Evolutionary conservation across 2,888 invertebrate genomes (phyloP).

Genomic region (Thecocarcelia acutangulata): DNA sequence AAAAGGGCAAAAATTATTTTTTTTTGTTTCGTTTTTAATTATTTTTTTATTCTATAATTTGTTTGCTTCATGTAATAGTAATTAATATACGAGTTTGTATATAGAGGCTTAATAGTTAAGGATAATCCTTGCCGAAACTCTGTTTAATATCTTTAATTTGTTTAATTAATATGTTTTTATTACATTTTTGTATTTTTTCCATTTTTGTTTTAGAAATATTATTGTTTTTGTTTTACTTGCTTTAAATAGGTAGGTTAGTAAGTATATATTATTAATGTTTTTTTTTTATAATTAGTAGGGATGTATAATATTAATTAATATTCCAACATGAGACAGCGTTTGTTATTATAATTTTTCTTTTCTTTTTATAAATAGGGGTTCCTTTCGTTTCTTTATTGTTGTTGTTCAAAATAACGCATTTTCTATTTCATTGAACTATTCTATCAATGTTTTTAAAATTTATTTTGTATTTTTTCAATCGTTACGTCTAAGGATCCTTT

Average conservation of each 20-base stretch:
- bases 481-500: conserved; percentile 23
- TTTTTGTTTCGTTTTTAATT: conserved; percentile 37
- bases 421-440: conserved; percentile 3
- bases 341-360: conserved; percentile 35
- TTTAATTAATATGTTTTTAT: conserved; percentile 33
- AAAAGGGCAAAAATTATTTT: conserved; percentile 58
- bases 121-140: conserved; percentile 68
- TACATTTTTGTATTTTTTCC: conserved; percentile 52
- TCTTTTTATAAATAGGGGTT: conserved; percentile 70
- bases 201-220: conserved; percentile 71
- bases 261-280: conserved; percentile 69
- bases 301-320: conserved; percentile 71
- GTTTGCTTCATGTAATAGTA: conserved; percentile 51
- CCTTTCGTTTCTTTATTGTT: conserved; percentile 38
- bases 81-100: conserved; percentile 64
- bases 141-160: conserved; percentile 66
- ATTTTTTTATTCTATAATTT: conserved; percentile 48
- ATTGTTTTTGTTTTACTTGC: conserved; percentile 68
- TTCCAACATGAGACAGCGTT: conserved; percentile 76
- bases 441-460: conserved; percentile 41
- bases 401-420: conserved; percentile 26
- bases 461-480: neutral
- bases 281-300: conserved; percentile 66
- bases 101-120: conserved; percentile 65
- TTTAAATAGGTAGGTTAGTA: conserved; percentile 66